A percentile compares a stretch with the other conserved stretches of the same genome.
phyloP scores from a whole-genome alignment of 2,113 vertebrate species.

The Anguilla japonica region DNA sequence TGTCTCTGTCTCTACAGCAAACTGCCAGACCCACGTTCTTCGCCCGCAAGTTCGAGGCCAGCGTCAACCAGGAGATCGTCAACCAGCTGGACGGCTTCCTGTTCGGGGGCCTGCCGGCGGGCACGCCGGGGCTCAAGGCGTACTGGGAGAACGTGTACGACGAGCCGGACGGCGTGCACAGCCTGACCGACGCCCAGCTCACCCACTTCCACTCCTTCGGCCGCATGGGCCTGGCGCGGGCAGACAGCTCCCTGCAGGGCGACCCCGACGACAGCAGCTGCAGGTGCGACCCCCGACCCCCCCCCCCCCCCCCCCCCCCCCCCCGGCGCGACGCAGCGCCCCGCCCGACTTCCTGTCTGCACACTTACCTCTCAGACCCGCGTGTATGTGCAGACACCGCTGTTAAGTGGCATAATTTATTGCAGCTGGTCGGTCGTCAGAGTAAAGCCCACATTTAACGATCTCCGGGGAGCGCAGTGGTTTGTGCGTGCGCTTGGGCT shows the following conservation, averaged over 20 bases:
- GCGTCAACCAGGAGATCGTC: conserved; percentile 95
- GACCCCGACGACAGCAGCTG: conserved; percentile 82
- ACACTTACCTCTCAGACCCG: neutral
- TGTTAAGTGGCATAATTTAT: neutral
- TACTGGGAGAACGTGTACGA: conserved; percentile 96
- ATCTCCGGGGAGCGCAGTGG: neutral
- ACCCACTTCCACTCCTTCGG: conserved; percentile 89
- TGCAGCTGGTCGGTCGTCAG: neutral
- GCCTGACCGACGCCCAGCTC: conserved; percentile 81
- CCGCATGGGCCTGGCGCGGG: conserved; percentile 81
- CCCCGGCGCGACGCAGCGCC: too few relatives aligned
- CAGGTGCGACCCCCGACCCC: conserved; percentile 69
- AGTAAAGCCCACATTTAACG: neutral
- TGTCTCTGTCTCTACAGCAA: conserved; percentile 75
- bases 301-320: neutral
- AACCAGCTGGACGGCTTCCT: conserved; percentile 91
- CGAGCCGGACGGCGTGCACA: conserved; percentile 82
- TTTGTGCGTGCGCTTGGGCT: neutral
- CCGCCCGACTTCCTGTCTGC: too few relatives aligned
- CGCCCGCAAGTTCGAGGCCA: conserved; percentile 94
- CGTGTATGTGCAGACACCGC: neutral
- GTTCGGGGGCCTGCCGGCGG: conserved; percentile 82
- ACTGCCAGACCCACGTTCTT: conserved; percentile 95
- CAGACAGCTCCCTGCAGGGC: conserved; percentile 73
- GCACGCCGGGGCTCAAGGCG: conserved; percentile 78